These are phyloP conservation scores for Aleiodes sp. DNA, from an alignment of 1,140 invertebrate species.

Conservation along the genomic window DNA sequence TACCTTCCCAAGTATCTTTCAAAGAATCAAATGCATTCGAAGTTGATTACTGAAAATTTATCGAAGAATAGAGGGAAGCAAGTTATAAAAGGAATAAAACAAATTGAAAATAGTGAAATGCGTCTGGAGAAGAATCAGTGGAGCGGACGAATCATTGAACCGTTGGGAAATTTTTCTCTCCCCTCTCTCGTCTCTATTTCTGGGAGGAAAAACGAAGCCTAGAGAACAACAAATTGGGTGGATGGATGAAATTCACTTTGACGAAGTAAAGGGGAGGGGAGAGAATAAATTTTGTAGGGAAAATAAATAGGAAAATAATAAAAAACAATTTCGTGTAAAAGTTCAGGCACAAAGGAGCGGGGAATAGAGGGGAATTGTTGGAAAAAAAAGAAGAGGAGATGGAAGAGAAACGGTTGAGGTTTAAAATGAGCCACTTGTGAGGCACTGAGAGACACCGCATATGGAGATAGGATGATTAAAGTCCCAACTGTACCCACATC, in stretches of 20 bases:
- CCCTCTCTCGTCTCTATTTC: no score
- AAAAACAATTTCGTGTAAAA: no score
- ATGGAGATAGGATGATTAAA: conserved; percentile 1
- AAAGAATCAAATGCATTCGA: background rate
- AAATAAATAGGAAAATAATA: no score
- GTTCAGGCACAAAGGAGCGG: background rate
- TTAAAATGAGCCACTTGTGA: conserved; percentile 14
- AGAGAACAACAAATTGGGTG: conserved; percentile 26
- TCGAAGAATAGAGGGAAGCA: background rate
- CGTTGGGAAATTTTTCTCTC: background rate
- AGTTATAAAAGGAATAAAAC: background rate
- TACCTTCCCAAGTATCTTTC: background rate
- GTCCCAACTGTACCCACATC: conserved; percentile 13
- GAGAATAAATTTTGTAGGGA: no score
- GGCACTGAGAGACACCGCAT: background rate
- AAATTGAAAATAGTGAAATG: background rate
- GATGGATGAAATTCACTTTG: background rate
- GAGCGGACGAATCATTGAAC: background rate
- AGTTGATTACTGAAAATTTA: background rate
- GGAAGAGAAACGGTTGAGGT: background rate
- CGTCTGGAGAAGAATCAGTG: background rate
- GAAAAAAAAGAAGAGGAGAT: background rate
- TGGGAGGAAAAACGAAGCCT: no score
- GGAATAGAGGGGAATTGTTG: background rate
- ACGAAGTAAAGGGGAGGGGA: no score